Evolutionary conservation across 1,140 invertebrate species (phyloP), one percentile per base, ranked within the genome.

Genomic region (Drosophila nigromelanica): DNA sequence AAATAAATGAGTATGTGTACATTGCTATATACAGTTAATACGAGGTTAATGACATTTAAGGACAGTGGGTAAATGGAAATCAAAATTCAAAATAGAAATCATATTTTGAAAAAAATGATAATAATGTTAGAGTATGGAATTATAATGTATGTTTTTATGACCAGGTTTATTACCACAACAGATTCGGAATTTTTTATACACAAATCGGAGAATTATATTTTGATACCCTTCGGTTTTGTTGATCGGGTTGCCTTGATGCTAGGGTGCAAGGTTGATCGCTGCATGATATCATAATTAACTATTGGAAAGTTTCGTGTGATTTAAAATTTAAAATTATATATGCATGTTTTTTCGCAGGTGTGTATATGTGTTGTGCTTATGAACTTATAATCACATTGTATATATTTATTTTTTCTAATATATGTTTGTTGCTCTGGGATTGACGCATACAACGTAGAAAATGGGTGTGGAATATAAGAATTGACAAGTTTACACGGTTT

Each of bases 401-500:
- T 35, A 15, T 51, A 52, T 43, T 27, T 27, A 27, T 24, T 60
- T 50, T 35, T 42, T 35, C 18, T 18, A 4, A 27, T 33, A 27
- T n/a, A n/a, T 51, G 14, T 15, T 62, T 55, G 37, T 55, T 50
- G 48, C 47, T 62, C 68, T 39, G 51, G 81, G 59, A 75, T 70
- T 63, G 73, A 77, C 79, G 70, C 66, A 62, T 67, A 80, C 59
- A 85, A 78, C 71, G 78, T 70, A 78, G 79, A 89, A 89, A 89
- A 89, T 89, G 83, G 83, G 83, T 89, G 83, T 89, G 83, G 83
- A 89, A 89, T 89, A 89, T 80, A 68, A 55, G 56, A 78, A 42
- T 70, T 76, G 50, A 87, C 58, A 81, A 56, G 66, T 66, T 50
- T 51, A 67, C 37, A 72, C 15, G 50, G 43, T 59, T 47, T 54